Conservation (phyloP, 2,888 invertebrate genomes). For the Tipula lateralis region DNA sequence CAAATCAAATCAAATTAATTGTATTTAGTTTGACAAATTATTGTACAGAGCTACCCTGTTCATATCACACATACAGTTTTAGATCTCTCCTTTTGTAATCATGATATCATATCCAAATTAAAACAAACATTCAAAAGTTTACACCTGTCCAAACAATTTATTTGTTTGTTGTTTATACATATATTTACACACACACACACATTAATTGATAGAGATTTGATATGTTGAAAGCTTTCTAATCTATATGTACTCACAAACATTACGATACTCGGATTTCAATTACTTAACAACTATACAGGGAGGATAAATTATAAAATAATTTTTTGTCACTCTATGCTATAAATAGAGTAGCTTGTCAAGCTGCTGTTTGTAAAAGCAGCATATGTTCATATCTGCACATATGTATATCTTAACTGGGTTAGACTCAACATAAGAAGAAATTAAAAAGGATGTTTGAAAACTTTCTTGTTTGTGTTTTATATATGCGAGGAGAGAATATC, state of each 20-base stretch:
- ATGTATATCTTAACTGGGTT: neutral
- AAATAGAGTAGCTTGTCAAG: neutral
- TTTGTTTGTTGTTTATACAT: neutral
- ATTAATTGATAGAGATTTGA: neutral
- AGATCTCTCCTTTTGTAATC: neutral
- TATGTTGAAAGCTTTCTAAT: neutral
- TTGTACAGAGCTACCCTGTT: no score
- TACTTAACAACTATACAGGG: neutral
- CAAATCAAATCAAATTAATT: no score
- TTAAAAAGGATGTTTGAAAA: neutral
- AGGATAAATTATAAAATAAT: neutral
- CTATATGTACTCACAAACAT: neutral
- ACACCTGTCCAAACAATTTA: neutral
- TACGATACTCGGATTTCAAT: neutral
- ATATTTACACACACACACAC: no score
- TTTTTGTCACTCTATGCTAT: neutral
- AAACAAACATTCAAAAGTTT: neutral
- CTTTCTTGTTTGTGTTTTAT: neutral
- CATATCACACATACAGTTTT: no score
- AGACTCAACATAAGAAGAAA: neutral
- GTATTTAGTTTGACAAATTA: no score
- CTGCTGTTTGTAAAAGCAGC: neutral
- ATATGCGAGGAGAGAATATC: neutral
- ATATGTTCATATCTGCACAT: neutral
- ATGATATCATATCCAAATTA: neutral